These are phyloP conservation scores for Agonum fuliginosum DNA, from an alignment of 2,888 invertebrate species.

Conservation along the genomic window DNA sequence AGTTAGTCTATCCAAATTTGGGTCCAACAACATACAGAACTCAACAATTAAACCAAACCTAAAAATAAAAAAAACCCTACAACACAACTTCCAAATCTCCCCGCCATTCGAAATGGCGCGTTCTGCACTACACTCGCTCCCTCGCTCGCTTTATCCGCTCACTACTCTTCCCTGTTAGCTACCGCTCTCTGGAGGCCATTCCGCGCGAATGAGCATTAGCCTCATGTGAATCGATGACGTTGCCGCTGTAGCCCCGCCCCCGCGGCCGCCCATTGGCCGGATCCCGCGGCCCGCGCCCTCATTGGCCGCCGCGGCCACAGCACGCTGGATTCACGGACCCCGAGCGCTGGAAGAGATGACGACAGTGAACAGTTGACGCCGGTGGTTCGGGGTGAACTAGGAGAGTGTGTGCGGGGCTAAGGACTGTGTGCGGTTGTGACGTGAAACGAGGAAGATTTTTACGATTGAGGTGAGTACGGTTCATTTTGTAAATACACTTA, in stretches of 20 bases:
- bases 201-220: constrained; percentile 71
- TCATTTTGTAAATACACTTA: too few species aligned
- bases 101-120: constrained; percentile 52
- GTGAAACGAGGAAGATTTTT: too few species aligned
- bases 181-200: constrained; percentile 72
- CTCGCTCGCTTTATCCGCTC: constrained; percentile 12
- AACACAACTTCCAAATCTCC: too few species aligned
- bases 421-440: not conserved
- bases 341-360: not conserved
- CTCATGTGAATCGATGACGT: constrained; percentile 66
- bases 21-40: too few species aligned
- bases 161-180: constrained; percentile 60
- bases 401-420: not conserved
- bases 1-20: too few species aligned
- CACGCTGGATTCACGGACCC: constrained; percentile 3
- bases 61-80: too few species aligned
- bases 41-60: too few species aligned
- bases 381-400: too few species aligned
- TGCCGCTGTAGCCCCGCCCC: constrained; percentile 62
- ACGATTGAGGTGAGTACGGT: too few species aligned
- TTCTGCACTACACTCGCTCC: constrained; percentile 42
- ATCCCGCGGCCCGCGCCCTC: not conserved
- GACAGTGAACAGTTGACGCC: constrained; percentile 21
- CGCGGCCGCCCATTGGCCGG: constrained; percentile 62
- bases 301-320: constrained; percentile 21